Percentiles rank a stretch among this genome's conserved stretches.
Conservation (phyloP, 2,113 vertebrate genomes). For the Psephotus haematonotus region DNA sequence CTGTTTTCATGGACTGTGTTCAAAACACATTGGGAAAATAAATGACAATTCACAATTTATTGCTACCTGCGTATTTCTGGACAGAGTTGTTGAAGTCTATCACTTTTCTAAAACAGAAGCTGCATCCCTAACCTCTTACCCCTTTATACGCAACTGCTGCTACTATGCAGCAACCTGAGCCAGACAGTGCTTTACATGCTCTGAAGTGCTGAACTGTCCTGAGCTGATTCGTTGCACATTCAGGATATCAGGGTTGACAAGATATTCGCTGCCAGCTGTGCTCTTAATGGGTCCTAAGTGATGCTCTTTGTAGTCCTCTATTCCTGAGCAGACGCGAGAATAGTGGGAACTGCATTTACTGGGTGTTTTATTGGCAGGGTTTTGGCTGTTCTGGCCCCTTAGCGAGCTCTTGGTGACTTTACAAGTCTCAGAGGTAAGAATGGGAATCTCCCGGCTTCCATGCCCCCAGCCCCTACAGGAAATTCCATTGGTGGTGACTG, state of each 20-base stretch:
- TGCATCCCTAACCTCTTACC: not conserved
- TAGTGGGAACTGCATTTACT: constrained; percentile 23
- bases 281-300: constrained; percentile 57
- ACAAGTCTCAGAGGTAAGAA: not conserved
- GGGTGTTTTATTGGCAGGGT: constrained; percentile 12
- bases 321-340: constrained; percentile 31
- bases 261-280: constrained; percentile 35
- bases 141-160: not conserved
- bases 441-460: not conserved
- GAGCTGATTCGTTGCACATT: constrained; percentile 41
- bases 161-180: not conserved
- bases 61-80: not conserved
- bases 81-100: not conserved
- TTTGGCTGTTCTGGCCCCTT: not conserved
- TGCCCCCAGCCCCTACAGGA: not conserved
- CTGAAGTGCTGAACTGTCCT: not conserved
- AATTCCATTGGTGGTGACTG: not conserved
- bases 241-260: constrained; percentile 8
- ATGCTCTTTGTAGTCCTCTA: constrained; percentile 9
- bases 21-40: not conserved
- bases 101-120: constrained; percentile 14
- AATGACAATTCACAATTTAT: not conserved
- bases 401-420: not conserved
- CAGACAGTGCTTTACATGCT: constrained; percentile 12
- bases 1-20: not conserved